Evolutionary conservation across 2,888 invertebrate genomes (phyloP).

Genomic region (Mythimna loreyi): DNA sequence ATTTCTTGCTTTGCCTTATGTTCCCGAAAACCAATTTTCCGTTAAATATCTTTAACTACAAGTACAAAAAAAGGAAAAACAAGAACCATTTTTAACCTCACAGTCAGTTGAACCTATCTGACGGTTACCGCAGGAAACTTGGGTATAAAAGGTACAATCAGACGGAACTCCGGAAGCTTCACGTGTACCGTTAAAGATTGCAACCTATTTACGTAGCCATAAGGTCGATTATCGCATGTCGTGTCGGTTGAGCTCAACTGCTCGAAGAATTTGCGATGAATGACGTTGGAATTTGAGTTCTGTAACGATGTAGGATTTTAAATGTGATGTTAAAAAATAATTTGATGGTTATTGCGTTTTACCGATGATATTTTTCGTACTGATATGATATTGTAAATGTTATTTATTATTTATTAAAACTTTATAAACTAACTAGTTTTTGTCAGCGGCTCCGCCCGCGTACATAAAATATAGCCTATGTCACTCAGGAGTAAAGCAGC

Average conservation of each 20-base stretch:
- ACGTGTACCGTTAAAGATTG: constrained; percentile 20
- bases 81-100: background rate
- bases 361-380: background rate
- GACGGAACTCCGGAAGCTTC: constrained; percentile 5
- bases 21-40: too few species aligned
- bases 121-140: constrained; percentile 32
- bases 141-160: constrained; percentile 46
- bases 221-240: constrained; percentile 3
- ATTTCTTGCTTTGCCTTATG: too few species aligned
- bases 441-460: too few species aligned
- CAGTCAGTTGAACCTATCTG: constrained; percentile 12
- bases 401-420: too few species aligned
- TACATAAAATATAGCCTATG: too few species aligned
- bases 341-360: background rate
- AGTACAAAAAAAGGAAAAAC: background rate
- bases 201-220: constrained; percentile 2
- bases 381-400: too few species aligned
- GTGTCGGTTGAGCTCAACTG: background rate
- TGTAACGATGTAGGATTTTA: background rate
- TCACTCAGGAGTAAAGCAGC: too few species aligned
- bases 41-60: background rate
- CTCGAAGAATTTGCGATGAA: constrained; percentile 9
- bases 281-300: background rate
- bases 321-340: background rate
- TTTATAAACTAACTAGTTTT: too few species aligned